Evolutionary conservation across 2,113 vertebrate genomes (phyloP).

Genomic region (Vulpes ferrilata): DNA sequence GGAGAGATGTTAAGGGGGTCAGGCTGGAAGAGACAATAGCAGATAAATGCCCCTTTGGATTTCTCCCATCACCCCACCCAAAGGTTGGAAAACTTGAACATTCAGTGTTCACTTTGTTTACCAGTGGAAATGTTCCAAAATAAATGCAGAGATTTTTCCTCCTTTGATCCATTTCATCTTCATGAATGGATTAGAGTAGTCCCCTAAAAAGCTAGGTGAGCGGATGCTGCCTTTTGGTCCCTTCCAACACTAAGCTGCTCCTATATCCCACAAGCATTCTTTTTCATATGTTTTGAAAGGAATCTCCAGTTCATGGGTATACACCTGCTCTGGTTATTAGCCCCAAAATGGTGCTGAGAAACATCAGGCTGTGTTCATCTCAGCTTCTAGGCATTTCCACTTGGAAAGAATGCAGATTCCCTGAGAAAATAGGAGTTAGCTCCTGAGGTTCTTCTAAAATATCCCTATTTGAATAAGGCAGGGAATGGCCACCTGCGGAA

Average conservation of each 20-base stretch:
- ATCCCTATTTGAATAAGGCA: background rate
- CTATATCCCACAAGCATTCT: background rate
- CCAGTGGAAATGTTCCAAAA: background rate
- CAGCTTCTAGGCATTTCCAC: constrained; percentile 20
- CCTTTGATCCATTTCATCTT: background rate
- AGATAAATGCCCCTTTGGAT: background rate
- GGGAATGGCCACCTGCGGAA: background rate
- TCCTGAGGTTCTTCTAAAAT: constrained; percentile 54
- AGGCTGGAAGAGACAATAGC: background rate
- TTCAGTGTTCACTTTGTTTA: background rate
- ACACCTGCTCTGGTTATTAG: background rate
- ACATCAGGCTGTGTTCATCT: background rate
- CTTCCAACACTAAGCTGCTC: background rate
- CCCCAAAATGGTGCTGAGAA: background rate
- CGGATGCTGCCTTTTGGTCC: rapidly evolving
- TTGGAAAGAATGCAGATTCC: background rate
- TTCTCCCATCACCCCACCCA: background rate
- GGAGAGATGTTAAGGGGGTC: background rate
- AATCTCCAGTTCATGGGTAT: background rate
- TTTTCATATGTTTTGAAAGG: background rate
- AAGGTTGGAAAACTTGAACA: background rate
- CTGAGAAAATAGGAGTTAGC: background rate
- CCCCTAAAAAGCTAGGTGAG: background rate
- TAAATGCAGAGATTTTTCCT: background rate
- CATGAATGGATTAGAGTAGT: background rate